These are phyloP conservation scores for Molossus molossus DNA, from an alignment of 2,797 vertebrate genomes.

Conservation along the genomic window DNA sequence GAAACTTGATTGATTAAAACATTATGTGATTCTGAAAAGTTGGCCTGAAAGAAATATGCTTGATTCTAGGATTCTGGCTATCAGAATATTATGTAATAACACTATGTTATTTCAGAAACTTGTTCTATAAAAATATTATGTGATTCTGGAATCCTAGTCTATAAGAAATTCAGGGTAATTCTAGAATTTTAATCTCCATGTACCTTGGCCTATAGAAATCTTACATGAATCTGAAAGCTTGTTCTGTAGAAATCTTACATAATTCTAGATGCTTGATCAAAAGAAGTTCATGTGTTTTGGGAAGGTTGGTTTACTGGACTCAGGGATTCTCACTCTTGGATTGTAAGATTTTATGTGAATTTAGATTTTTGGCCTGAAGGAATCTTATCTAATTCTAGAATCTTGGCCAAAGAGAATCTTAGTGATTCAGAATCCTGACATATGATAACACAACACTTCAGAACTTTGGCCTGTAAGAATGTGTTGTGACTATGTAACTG, in stretches of 20 bases:
- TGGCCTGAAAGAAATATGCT: neutral
- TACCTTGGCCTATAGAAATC: neutral
- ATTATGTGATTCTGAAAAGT: slow-evolving; percentile 40
- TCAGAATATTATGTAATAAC: neutral
- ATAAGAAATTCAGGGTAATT: neutral
- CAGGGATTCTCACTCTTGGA: slow-evolving; percentile 22
- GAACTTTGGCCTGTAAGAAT: neutral
- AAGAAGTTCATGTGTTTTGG: slow-evolving; percentile 3
- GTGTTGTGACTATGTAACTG: neutral
- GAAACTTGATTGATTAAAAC: slow-evolving; percentile 60
- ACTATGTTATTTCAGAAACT: neutral
- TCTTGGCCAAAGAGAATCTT: neutral
- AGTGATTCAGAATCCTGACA: neutral
- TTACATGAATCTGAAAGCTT: neutral
- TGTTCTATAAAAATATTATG: neutral
- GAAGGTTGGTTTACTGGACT: neutral
- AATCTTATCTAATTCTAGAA: slow-evolving; percentile 21
- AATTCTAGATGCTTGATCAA: neutral
- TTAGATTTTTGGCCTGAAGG: neutral
- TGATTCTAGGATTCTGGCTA: neutral
- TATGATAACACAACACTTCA: neutral
- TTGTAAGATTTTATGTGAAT: neutral
- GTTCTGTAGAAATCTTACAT: neutral
- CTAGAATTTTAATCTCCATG: neutral
- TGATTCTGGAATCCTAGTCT: slow-evolving; percentile 11